phyloP scores from a whole-genome alignment of 2,113 vertebrate species.

The Syngnathus floridae region DNA sequence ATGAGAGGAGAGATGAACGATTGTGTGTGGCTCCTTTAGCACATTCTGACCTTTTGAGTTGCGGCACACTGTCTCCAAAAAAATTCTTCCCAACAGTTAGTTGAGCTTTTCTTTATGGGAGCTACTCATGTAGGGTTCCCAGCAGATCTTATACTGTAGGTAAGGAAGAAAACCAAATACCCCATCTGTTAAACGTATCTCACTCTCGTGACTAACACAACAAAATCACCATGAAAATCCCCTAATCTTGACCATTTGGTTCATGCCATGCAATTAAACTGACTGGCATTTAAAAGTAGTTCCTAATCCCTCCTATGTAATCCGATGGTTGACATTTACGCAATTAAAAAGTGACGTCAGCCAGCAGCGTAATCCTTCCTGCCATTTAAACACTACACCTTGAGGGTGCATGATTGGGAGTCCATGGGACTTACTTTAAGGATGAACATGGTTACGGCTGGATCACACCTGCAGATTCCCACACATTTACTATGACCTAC shows the following conservation, averaged over 20 bases:
- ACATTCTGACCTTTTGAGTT: slow-evolving; percentile 52
- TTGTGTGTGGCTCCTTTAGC: slow-evolving; percentile 16
- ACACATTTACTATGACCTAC: slow-evolving; percentile 9
- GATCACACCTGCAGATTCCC: slow-evolving; percentile 18
- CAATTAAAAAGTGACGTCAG: slow-evolving; percentile 57
- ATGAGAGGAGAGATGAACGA: not conserved
- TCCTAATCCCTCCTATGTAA: slow-evolving; percentile 48
- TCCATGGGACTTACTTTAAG: slow-evolving; percentile 30
- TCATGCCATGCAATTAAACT: slow-evolving; percentile 58
- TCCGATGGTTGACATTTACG: slow-evolving; percentile 59
- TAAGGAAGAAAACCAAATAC: slow-evolving; percentile 35
- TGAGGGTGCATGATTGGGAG: slow-evolving; percentile 30
- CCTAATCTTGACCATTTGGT: slow-evolving; percentile 50
- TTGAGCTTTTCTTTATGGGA: slow-evolving; percentile 17
- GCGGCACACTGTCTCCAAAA: slow-evolving; percentile 22
- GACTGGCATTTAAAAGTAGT: slow-evolving; percentile 54
- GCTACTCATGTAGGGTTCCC: slow-evolving; percentile 35
- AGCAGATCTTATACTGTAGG: slow-evolving; percentile 21
- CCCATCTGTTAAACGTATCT: slow-evolving; percentile 17
- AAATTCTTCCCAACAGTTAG: slow-evolving; percentile 22
- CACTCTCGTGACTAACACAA: slow-evolving; percentile 32
- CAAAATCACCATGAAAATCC: slow-evolving; percentile 27
- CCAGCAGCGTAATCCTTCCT: slow-evolving; percentile 48
- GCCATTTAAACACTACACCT: slow-evolving; percentile 67
- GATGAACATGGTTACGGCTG: slow-evolving; percentile 31